These are phyloP conservation scores for Tympanoctomys barrerae DNA, from an alignment of 2,797 vertebrate species.

Conservation along the genomic window DNA sequence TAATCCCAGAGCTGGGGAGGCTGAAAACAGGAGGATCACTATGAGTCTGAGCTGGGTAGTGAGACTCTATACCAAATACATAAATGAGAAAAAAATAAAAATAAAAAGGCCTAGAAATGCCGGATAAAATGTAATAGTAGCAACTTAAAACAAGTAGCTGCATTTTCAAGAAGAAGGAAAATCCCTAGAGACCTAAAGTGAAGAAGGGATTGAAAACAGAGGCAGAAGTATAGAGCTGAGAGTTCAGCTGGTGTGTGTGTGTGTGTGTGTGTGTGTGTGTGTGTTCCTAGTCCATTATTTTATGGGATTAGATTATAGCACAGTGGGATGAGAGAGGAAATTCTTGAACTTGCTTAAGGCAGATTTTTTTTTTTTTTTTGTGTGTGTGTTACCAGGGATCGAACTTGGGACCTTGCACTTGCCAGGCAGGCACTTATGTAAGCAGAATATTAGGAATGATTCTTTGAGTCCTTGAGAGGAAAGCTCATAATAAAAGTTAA, in stretches of 20 bases:
- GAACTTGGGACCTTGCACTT: too few relatives aligned
- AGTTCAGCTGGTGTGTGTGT: neutral
- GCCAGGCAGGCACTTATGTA: neutral
- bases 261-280: neutral
- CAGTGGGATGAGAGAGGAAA: neutral
- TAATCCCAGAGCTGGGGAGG: too few relatives aligned
- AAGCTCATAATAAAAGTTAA: neutral
- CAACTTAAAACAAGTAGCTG: neutral
- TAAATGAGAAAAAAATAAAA: too few relatives aligned
- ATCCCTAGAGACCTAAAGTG: neutral
- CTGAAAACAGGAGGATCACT: too few relatives aligned
- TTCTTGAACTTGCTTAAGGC: neutral
- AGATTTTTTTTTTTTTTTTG: neutral
- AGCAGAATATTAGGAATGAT: neutral
- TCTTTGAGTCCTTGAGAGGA: neutral
- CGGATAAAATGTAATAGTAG: neutral
- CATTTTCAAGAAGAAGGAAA: conserved; percentile 15
- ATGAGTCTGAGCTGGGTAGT: too few relatives aligned
- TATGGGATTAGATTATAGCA: too few relatives aligned
- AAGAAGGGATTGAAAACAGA: neutral
- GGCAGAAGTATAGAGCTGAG: neutral
- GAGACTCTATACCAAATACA: too few relatives aligned
- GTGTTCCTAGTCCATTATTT: too few relatives aligned
- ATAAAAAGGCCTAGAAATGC: neutral
- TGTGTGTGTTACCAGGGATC: too few relatives aligned